Evolutionary conservation across 2,888 invertebrate genomes (phyloP), one percentile per base, ranked within the genome.

Genomic region (Coelopa pilipes): DNA sequence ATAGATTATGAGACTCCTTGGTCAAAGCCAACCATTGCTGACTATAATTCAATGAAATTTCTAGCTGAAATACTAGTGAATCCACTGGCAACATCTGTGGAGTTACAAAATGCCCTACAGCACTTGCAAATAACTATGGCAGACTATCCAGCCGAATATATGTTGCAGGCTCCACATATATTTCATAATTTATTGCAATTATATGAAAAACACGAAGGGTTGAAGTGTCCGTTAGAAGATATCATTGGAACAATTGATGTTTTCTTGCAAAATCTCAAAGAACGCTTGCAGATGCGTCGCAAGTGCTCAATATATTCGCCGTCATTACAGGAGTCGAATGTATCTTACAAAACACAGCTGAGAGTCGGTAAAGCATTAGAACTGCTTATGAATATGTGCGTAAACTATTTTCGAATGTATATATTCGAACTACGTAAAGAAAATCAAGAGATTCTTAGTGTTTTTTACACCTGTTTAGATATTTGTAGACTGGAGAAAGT

Each of bases 141-240:
- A 15, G 88, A 88, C 71, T 88, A 86, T 79, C 87, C 88, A 0
- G 78, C 82, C 0, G 88, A 88, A 68, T 87, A 85, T 73, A 80
- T 87, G 34, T 77, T 88, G 0, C 88, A 88, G 75, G 76, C 83
- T 0, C 88, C 88, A 11, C 79, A 85, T 67, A 80, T 87, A n/a
- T 84, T 84, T 49, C 81, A 82, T 0, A 78, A 80, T 13, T 67
- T 87, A 1, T 59, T 85, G 17, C 76, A 82, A 12, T 34, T 85
- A 5, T 84, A 82, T 45, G 79, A 78, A 17, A 76, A 75, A 1
- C 77, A 77, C 0, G 72, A 74, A 70, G 73, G 72, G 0, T 17
- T 55, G 0, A 72, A 66, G 3, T 77, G 75, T 12, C 73, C 72
- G 0, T 65, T 82, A 21, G 76, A 80, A 24, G 76, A 80, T 3